Conservation (phyloP, 2,113 vertebrate genomes). For the Numenius arquata region DNA sequence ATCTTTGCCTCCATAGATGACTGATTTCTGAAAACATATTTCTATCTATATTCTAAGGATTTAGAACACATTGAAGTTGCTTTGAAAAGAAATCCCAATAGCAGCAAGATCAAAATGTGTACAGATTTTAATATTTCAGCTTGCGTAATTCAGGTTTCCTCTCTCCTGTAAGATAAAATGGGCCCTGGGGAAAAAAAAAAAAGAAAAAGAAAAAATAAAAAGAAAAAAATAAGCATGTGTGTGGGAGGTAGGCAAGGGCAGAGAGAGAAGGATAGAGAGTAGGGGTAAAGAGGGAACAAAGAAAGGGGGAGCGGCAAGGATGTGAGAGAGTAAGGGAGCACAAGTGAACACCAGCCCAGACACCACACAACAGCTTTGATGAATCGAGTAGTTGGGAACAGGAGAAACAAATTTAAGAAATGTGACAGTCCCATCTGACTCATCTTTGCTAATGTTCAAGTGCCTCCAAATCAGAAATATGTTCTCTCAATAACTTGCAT, state of each 20-base stretch:
- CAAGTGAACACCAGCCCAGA: not conserved
- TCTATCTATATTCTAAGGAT: too few relatives aligned
- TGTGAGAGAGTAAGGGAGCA: not conserved
- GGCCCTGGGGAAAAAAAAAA: accelerated
- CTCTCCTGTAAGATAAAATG: not conserved
- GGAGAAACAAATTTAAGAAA: not conserved
- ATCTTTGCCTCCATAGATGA: not conserved
- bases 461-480: not conserved
- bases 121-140: not conserved
- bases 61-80: not conserved
- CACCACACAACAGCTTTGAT: not conserved
- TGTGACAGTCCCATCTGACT: not conserved
- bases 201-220: too few relatives aligned
- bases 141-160: not conserved
- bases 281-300: not conserved
- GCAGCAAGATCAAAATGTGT: not conserved
- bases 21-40: not conserved
- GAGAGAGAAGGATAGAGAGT: not conserved
- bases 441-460: not conserved
- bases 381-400: not conserved
- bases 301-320: not conserved
- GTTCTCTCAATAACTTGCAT: not conserved
- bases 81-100: not conserved
- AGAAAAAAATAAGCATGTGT: not conserved
- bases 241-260: not conserved